phyloP scores from a whole-genome alignment of 2,888 invertebrate genomes.

The Hydraecia micacea region DNA sequence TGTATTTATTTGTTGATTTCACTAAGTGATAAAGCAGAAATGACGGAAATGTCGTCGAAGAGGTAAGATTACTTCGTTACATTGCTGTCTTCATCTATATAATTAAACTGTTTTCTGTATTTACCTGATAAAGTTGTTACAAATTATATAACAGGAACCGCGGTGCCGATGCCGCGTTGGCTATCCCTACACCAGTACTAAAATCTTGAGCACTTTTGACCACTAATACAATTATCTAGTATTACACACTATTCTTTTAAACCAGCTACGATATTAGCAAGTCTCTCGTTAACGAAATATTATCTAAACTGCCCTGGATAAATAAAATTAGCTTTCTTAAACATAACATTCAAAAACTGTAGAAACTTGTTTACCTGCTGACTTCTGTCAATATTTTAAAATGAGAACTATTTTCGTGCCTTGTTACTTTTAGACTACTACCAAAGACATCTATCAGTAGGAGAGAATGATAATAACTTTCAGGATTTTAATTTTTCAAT shows the following conservation, averaged over 20 bases:
- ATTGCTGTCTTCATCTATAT: constrained; percentile 4
- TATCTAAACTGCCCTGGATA: constrained; percentile 13
- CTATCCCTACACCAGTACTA: constrained; percentile 22
- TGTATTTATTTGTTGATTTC: constrained; percentile 69
- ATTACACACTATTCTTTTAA: constrained; percentile 11
- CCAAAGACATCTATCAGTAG: constrained; percentile 54
- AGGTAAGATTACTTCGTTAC: constrained; percentile 78
- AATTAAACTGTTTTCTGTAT: constrained; percentile 13
- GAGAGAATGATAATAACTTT: constrained; percentile 9
- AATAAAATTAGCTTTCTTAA: constrained; percentile 3
- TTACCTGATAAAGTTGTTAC: constrained; percentile 46
- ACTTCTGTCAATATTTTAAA: constrained; percentile 65
- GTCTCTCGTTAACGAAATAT: background rate
- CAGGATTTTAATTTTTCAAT: background rate
- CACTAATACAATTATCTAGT: constrained; percentile 15
- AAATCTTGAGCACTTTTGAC: constrained; percentile 29
- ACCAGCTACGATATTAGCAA: background rate
- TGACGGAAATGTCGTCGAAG: constrained; percentile 89
- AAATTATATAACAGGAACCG: constrained; percentile 52
- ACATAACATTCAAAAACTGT: constrained; percentile 4
- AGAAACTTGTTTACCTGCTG: constrained; percentile 55
- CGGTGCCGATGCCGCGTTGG: constrained; percentile 26
- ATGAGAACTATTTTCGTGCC: constrained; percentile 52
- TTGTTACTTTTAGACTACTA: constrained; percentile 50
- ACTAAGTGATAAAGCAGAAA: constrained; percentile 77